Base-by-base conservation (phyloP, 2,797 vertebrate genomes). In the Arvicola amphibius region DNA sequence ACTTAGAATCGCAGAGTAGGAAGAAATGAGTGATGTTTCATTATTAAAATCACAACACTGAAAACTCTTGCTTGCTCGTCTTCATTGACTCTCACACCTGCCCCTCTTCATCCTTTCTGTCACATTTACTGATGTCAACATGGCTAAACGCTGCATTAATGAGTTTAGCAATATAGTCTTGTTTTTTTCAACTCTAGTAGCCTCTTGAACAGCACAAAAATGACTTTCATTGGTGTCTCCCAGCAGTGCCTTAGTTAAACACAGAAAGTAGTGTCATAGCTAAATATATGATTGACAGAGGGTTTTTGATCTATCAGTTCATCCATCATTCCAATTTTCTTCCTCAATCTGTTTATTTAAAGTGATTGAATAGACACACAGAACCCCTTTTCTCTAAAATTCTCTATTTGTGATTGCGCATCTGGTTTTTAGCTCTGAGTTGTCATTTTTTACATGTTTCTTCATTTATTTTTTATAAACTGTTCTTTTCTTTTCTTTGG, bases 401-500 rank as follows among this genome's bases (percentile, higher is more conserved):
- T 79, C 56, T 74, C 34, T 74, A 6, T 48, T 87, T 29, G 11
- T 76, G 88, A 90, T 94, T 96, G 32, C 11, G 27, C 67, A 81
- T 76, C 77, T 78, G 83, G 3, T 61, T 86, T 65, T 69, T 88
- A 61, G 10, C 87, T 95, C 71, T 86, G 73, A 78, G 16, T 46
- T 46, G 43, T 48, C 23, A 74, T 34, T 65, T 92, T 92, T 43
- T 88, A 76, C 91, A 53, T 78, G 88, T 92, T 71, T 96, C 16
- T 48, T 83, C 51, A 23, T 79, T 96, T 76, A 43, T 93, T 94
- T 87, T 61, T 71, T 40, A 90, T 86, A 89, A 95, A 80, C 19
- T 83, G 2, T 13, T 92, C 21, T 14, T 89, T 92, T 69, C 56
- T 67, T 37, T 81, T 76, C 59, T 94, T 94, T 86, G 48, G 69